A percentile compares a stretch with the other conserved stretches of the same genome.
These are phyloP conservation scores for Micropoecilia bifurca DNA, from an alignment of 2,797 vertebrate genomes.

Conservation along the genomic window DNA sequence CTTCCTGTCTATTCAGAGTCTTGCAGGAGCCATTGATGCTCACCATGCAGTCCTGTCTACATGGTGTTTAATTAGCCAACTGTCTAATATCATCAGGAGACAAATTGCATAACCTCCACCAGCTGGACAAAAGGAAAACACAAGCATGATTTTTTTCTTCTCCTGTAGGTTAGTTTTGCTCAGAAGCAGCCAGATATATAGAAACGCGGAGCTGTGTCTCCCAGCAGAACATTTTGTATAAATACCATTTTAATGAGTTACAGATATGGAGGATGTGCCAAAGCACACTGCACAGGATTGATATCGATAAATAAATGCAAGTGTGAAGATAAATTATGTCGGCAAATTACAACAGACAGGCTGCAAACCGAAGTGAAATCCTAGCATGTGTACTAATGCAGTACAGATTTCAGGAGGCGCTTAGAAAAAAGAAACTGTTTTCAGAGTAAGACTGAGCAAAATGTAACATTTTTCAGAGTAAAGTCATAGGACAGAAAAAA, in stretches of 20 bases:
- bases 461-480: background rate
- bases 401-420: background rate
- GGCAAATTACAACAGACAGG: background rate
- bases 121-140: constrained; percentile 21
- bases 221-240: constrained; percentile 25
- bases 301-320: background rate
- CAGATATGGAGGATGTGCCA: constrained; percentile 32
- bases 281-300: background rate
- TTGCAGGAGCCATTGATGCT: constrained; percentile 7
- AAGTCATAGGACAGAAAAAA: background rate
- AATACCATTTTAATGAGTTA: constrained; percentile 22
- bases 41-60: constrained; percentile 18
- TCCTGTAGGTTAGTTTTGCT: constrained; percentile 29
- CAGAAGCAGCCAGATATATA: constrained; percentile 14
- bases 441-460: background rate
- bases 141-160: background rate
- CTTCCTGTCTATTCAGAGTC: constrained; percentile 1
- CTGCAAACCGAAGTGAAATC: background rate
- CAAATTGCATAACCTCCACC: constrained; percentile 53
- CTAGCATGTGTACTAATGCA: background rate
- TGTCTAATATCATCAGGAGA: constrained; percentile 47
- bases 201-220: constrained; percentile 17
- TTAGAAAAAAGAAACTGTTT: constrained; percentile 7
- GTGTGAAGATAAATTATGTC: constrained; percentile 11
- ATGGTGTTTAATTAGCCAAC: constrained; percentile 48